phyloP scores from a whole-genome alignment of 2,888 invertebrate species.

The Emmelina monodactyla region DNA sequence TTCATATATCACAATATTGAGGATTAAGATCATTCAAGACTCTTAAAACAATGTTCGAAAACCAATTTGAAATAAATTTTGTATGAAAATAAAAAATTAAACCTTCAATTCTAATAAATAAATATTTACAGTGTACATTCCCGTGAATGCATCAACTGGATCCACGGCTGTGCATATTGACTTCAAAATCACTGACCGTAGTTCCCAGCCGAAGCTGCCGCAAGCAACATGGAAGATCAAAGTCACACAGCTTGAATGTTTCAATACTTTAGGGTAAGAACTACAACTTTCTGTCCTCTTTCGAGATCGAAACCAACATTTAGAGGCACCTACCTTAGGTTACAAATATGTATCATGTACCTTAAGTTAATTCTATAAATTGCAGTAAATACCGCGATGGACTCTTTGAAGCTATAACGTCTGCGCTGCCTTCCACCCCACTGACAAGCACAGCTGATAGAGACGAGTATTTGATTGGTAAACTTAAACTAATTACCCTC shows the following conservation, averaged over 20 bases:
- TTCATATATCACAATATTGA: too few species aligned
- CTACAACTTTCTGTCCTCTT: too few species aligned
- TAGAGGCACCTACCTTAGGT: too few species aligned
- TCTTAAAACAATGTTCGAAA: too few species aligned
- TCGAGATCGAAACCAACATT: too few species aligned
- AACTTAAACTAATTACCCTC: too few species aligned
- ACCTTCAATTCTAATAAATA: too few species aligned
- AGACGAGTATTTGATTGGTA: slow-evolving; percentile 54
- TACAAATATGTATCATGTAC: too few species aligned
- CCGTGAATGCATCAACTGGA: slow-evolving; percentile 55
- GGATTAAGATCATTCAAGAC: too few species aligned
- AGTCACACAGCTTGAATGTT: slow-evolving; percentile 69
- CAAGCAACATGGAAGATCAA: slow-evolving; percentile 68
- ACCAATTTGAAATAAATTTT: too few species aligned
- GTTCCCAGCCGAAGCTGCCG: slow-evolving; percentile 47
- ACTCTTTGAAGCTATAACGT: slow-evolving; percentile 44
- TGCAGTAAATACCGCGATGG: slow-evolving; percentile 55
- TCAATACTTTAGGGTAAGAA: slow-evolving; percentile 51
- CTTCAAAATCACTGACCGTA: slow-evolving; percentile 54
- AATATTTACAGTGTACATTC: slow-evolving; percentile 56
- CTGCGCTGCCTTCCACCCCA: slow-evolving; percentile 41
- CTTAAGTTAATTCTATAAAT: too few species aligned
- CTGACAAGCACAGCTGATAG: slow-evolving; percentile 40
- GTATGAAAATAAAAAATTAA: too few species aligned
- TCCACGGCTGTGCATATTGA: slow-evolving; percentile 48